Conservation (phyloP, 2,888 invertebrate genomes). For the Pyralis farinalis region DNA sequence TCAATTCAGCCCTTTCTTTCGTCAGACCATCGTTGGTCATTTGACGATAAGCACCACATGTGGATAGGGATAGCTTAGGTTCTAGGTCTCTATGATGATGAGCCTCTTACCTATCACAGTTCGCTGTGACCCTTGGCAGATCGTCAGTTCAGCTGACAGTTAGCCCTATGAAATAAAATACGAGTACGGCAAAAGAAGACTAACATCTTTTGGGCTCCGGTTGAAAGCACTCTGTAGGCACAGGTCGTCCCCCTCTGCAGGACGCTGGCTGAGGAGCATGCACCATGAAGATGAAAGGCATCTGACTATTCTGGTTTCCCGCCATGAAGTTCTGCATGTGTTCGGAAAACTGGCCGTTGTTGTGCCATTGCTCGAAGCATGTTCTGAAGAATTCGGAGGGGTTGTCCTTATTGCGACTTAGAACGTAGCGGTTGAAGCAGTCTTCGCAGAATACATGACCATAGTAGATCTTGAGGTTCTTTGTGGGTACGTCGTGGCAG, state of each 20-base stretch:
- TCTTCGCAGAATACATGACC: conserved; percentile 71
- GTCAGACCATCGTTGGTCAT: too few species aligned
- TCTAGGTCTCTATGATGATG: too few species aligned
- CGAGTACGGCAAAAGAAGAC: conserved; percentile 5
- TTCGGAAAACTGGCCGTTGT: conserved; percentile 50
- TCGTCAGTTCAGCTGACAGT: too few species aligned
- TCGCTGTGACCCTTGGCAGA: too few species aligned
- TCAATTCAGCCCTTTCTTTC: too few species aligned
- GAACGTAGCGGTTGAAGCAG: conserved; percentile 58
- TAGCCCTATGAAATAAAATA: too few species aligned
- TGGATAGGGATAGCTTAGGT: too few species aligned
- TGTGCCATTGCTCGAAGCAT: conserved; percentile 70
- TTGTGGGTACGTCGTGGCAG: conserved; percentile 53
- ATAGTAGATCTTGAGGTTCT: conserved; percentile 63
- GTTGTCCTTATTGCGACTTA: conserved; percentile 52
- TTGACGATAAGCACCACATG: too few species aligned
- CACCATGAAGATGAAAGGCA: conserved; percentile 64
- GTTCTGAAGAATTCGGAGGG: conserved; percentile 63
- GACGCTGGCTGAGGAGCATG: conserved; percentile 49
- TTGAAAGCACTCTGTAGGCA: conserved; percentile 48
- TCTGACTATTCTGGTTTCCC: conserved; percentile 33
- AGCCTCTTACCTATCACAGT: too few species aligned
- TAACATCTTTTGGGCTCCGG: conserved; percentile 62
- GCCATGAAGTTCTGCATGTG: conserved; percentile 60
- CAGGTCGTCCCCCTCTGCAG: conserved; percentile 50